phyloP scores from a whole-genome alignment of 2,888 invertebrate species.

The Pyrgus malvae region DNA sequence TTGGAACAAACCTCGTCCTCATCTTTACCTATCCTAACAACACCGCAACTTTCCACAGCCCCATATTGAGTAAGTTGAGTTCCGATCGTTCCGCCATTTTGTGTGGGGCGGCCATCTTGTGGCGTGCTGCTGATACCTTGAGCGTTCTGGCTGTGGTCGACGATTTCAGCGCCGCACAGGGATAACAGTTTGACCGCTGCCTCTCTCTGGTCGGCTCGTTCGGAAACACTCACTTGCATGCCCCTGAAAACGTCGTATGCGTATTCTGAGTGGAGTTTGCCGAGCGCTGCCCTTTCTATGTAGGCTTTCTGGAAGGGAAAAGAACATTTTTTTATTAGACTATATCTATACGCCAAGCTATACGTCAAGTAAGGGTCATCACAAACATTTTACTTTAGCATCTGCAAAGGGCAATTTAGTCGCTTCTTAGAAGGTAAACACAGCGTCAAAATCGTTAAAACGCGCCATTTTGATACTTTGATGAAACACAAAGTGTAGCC shows the following conservation, averaged over 20 bases:
- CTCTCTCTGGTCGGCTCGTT: conserved; percentile 48
- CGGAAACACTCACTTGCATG: conserved; percentile 49
- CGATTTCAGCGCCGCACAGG: conserved; percentile 58
- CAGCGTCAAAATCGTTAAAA: too few species aligned
- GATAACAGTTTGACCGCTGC: conserved; percentile 50
- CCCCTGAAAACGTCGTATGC: conserved; percentile 65
- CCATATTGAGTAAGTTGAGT: not conserved
- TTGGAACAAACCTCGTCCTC: conserved; percentile 50
- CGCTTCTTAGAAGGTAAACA: too few species aligned
- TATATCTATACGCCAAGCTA: too few species aligned
- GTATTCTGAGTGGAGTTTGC: conserved; percentile 53
- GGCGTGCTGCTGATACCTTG: not conserved
- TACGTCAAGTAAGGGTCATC: too few species aligned
- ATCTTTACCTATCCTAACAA: conserved; percentile 45
- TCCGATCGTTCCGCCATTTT: conserved; percentile 34
- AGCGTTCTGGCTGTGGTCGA: conserved; percentile 21
- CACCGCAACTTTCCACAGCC: conserved; percentile 30
- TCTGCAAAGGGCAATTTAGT: too few species aligned
- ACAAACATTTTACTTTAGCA: too few species aligned
- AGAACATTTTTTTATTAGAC: not conserved
- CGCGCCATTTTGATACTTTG: too few species aligned
- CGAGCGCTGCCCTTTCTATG: conserved; percentile 58
- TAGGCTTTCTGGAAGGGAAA: conserved; percentile 60
- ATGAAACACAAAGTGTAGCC: too few species aligned
- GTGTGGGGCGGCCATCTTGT: conserved; percentile 31